Evolutionary conservation across 2,113 vertebrate genomes (phyloP), one percentile per base, ranked within the genome.

Genomic region (Paralichthys olivaceus): DNA sequence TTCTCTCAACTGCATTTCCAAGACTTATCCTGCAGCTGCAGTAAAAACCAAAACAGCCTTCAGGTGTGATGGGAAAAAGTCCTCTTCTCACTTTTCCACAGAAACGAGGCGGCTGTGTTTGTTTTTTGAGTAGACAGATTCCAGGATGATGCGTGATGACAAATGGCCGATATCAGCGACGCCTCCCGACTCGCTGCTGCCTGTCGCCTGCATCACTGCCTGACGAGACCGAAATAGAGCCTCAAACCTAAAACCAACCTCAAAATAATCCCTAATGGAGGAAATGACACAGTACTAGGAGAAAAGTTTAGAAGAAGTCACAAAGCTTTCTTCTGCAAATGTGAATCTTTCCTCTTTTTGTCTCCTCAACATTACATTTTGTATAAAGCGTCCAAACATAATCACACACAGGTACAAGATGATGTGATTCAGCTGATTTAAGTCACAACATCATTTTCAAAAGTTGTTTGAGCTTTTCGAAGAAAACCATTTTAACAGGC

Each of bases 211-310:
- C 69, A 26, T 77, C 83, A 20, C 68, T 17, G 34, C 29, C 67
- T 73, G 80, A 80, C 79, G 83, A 73, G 80, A 83, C 71, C 14
- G 54, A 79, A 90, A 87, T 79, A 79, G 73, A 23, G 12, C 25
- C 69, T 0, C 26, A 68, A 66, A 81, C 67, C 22, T 80, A 28
- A 75, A 80, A 70, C 29, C 28, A 55, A 34, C 22, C 72, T 65
- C 63, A 81, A 80, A 84, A 77, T 71, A 85, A 59, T 55, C 40
- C 8, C 56, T 25, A 1, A 43, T 28, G 26, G 66, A 72, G 61
- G 17, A 63, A 73, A 70, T 54, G n/a, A 22, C 19, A 70, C n/a
- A n/a, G n/a, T n/a, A n/a, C n/a, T n/a, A n/a, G n/a, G n/a, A n/a
- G n/a, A n/a, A n/a, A n/a, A 9, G 37, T 40, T 40, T 40, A 40